Base-by-base conservation (phyloP, 2,888 invertebrate genomes). In the Antheraea yamamai region DNA sequence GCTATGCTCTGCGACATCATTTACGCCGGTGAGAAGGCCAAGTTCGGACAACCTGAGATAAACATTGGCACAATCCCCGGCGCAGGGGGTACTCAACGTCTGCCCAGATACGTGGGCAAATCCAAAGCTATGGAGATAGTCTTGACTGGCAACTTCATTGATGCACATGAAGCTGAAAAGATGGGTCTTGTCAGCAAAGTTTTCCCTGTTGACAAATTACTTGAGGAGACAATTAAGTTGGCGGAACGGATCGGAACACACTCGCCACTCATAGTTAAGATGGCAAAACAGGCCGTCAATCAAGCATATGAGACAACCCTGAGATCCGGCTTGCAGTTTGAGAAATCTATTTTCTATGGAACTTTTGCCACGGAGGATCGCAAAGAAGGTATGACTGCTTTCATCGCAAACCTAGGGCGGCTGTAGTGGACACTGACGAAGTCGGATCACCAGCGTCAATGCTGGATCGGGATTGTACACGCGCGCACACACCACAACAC, bases 1-100 rank as follows among this genome's bases (percentile, higher is more conserved):
- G 99, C 99, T 2, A 99, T 99, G 99, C 98, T 99, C 96, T 99
- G 99, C 89, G 99, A 99, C 89, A 99, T 99, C 75, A 98, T 99
- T 82, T 99, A 99, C 93, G 99, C 99, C 2, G 99, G 99, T 0
- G 99, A 99, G 83, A 99, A 98, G 87, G 99, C 99, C 26, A 98
- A 97, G 92, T 99, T 99, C 93, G 99, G 99, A 0, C 99, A 99
- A 89, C 99, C 99, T 0, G 99, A 99, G 96, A 99, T 99, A 87
- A 96, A 97, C 75, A 96, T 99, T 84, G 99, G 99, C 73, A 99
- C 99, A 0, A 99, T 99, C 90, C 99, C 97, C 87, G 99, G 99
- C 66, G 98, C 98, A 74, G 99, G 99, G 78, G 99, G 99, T 83
- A 99, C 99, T 79, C 99, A 99, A 92, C 96, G 99, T 77, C 95